Evolutionary conservation across 2,888 invertebrate genomes (phyloP), one percentile per base, ranked within the genome.

Genomic region (Amiota minor): DNA sequence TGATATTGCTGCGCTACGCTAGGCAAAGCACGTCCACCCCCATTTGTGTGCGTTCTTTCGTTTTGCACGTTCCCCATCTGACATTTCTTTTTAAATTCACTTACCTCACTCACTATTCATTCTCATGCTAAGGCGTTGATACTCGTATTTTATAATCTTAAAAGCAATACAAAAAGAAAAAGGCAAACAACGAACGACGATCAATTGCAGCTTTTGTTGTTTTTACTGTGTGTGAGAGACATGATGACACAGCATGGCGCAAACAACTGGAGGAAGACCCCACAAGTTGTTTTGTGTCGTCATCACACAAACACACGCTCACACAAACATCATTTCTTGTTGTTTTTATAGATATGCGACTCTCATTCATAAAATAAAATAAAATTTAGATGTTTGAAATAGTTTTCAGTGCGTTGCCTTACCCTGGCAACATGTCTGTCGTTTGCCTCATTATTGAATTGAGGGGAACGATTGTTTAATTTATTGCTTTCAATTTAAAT

Each of bases 21-120:
- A 59, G n/a, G 11, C 56, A 59, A 59, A 20, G 56, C 56, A 59
- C 56, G 56, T 59, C 18, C 56, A 59, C 56, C 56, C 18, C 56
- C 56, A 6, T 18, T 11, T 18, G 56, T 59, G 3, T 35, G 35
- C 35, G 23, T 23, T 23, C 23, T 3, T 23, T 1, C 23, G 35
- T 35, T 35, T 35, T 16, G 56, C 16, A 18, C 16, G 16, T 18
- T n/a, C 20, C 18, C 11, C 56, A 59, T 1, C 53, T n/a, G n/a
- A 53, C 53, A 53, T 53, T 53, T 53, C 53, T 8, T 53, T n/a
- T 9, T 53, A 53, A 12, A 35, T 35, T 35, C 35, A 6, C 4
- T 35, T 8, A 35, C 35, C 35, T 35, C 35, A 35, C 35, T 35
- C 35, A 6, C 35, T 35, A 35, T 35, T 35, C 35, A 6, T 35